Conservation (phyloP, 1,140 invertebrate species). For the Heliothis virescens region DNA sequence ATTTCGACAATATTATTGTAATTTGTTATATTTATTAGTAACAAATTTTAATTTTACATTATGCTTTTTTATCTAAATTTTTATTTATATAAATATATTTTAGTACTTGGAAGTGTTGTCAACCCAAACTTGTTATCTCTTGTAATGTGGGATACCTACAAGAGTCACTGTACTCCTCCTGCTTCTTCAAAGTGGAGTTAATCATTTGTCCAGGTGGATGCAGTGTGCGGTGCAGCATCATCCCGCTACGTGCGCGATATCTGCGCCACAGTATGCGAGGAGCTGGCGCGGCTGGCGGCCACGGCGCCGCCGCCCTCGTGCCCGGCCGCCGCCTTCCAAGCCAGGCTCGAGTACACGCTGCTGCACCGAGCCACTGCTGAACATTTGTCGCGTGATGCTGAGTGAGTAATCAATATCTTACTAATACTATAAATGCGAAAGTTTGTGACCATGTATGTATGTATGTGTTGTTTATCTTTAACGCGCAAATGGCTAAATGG, state of each 20-base stretch:
- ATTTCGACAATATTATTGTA: no score
- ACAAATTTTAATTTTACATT: no score
- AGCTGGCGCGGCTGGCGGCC: slow-evolving; percentile 94
- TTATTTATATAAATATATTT: no score
- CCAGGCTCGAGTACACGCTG: slow-evolving; percentile 73
- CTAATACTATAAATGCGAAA: no score
- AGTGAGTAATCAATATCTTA: slow-evolving; percentile 60
- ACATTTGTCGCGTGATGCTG: slow-evolving; percentile 75
- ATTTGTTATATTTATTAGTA: no score
- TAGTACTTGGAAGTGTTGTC: no score
- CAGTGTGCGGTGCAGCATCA: slow-evolving; percentile 91
- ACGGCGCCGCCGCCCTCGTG: slow-evolving; percentile 81
- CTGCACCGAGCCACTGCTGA: slow-evolving; percentile 66
- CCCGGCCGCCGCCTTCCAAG: slow-evolving; percentile 67
- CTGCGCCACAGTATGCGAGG: slow-evolving; percentile 96
- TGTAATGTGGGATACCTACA: not conserved
- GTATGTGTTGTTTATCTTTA: no score
- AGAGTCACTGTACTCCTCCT: no score
- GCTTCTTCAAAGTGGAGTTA: no score
- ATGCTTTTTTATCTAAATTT: no score
- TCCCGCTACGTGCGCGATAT: slow-evolving; percentile 92
- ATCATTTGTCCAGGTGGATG: slow-evolving; percentile 88
- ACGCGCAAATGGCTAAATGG: no score
- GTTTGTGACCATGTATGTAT: no score
- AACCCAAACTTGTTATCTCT: not conserved